These are phyloP conservation scores for Zaprionus africanus DNA, from an alignment of 1,140 invertebrate genomes.

Conservation along the genomic window DNA sequence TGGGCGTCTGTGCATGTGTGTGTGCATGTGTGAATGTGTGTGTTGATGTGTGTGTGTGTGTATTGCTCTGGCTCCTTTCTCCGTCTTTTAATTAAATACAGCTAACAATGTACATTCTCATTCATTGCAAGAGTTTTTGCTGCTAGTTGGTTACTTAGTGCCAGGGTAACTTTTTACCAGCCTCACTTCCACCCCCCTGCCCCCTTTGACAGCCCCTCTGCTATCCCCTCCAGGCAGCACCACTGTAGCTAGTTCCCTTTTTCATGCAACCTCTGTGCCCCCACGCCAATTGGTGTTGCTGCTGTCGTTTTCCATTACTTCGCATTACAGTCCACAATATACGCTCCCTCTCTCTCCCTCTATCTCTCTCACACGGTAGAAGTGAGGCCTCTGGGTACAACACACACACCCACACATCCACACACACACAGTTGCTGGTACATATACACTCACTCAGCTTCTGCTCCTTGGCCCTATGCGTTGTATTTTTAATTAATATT, in stretches of 20 bases:
- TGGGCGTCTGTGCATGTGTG: background rate
- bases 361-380: constrained; percentile 7
- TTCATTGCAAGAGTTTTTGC: constrained; percentile 66
- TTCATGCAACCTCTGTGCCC: background rate
- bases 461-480: constrained; percentile 25
- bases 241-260: constrained; percentile 16
- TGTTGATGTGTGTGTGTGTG: constrained; percentile 19
- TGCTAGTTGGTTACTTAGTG: constrained; percentile 67
- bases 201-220: background rate
- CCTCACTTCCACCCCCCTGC: background rate
- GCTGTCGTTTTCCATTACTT: constrained; percentile 41
- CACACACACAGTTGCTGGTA: background rate
- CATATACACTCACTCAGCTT: background rate
- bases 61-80: constrained; percentile 16
- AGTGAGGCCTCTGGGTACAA: background rate
- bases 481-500: constrained; percentile 76
- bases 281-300: constrained; percentile 17
- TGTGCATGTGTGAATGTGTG: constrained; percentile 8
- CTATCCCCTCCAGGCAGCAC: background rate
- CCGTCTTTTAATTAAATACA: constrained; percentile 66
- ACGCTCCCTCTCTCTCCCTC: background rate
- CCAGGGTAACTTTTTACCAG: constrained; percentile 26
- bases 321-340: constrained; percentile 23
- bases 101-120: constrained; percentile 70
- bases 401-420: constrained; percentile 5